phyloP scores from a whole-genome alignment of 2,888 invertebrate species.

The Electrophaes corylata region DNA sequence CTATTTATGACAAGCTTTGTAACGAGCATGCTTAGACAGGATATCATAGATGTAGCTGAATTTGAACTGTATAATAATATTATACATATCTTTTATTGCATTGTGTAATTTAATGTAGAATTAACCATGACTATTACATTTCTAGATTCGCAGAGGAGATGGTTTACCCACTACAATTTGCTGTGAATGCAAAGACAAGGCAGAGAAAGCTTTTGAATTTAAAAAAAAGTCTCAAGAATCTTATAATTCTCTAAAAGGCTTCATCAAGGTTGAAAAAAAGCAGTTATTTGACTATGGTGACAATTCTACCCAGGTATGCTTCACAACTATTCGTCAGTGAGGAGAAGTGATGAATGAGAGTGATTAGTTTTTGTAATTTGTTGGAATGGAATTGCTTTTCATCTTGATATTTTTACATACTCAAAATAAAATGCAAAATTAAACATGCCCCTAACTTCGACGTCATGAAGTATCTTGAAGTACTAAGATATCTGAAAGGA shows the following conservation, averaged over 20 bases:
- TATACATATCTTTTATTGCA: background rate
- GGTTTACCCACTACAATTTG: conserved; percentile 73
- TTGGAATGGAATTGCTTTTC: too few relatives aligned
- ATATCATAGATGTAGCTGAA: too few relatives aligned
- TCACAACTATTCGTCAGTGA: background rate
- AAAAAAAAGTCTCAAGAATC: conserved; percentile 68
- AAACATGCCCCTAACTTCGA: too few relatives aligned
- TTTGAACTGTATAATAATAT: background rate
- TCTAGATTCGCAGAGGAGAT: conserved; percentile 64
- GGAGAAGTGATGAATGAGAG: too few relatives aligned
- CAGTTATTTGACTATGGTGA: conserved; percentile 15
- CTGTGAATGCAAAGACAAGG: conserved; percentile 65
- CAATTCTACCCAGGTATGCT: conserved; percentile 14
- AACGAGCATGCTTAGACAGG: too few relatives aligned
- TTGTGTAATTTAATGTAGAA: too few relatives aligned
- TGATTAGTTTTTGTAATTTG: too few relatives aligned
- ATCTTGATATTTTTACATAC: too few relatives aligned
- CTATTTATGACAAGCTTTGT: too few relatives aligned
- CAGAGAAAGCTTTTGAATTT: conserved; percentile 67
- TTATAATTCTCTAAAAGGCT: conserved; percentile 56
- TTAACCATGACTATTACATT: background rate
- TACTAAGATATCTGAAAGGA: too few relatives aligned
- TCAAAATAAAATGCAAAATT: too few relatives aligned
- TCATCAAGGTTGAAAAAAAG: conserved; percentile 54
- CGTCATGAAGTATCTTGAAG: too few relatives aligned